A percentile compares a stretch with the other conserved stretches of the same genome.
These are phyloP conservation scores for Simalia tracyae DNA, from an alignment of 2,797 vertebrate genomes.

Conservation along the genomic window DNA sequence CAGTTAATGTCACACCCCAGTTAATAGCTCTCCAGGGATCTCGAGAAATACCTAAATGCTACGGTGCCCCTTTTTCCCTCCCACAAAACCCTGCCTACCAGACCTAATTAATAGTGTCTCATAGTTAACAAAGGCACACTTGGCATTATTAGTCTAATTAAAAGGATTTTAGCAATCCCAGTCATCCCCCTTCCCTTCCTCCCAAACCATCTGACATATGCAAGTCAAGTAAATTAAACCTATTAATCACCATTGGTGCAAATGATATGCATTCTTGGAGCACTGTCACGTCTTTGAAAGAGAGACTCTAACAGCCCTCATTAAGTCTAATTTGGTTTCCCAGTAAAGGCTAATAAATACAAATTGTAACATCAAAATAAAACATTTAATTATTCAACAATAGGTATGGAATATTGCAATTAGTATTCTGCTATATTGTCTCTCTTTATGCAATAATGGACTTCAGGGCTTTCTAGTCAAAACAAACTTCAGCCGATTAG, in stretches of 20 bases:
- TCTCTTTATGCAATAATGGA: slow-evolving; percentile 67
- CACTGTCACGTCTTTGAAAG: slow-evolving; percentile 47
- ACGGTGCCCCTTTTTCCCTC: slow-evolving; percentile 59
- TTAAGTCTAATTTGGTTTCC: slow-evolving; percentile 75
- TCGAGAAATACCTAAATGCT: slow-evolving; percentile 55
- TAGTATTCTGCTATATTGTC: slow-evolving; percentile 60
- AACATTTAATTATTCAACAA: slow-evolving; percentile 78
- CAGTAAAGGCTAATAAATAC: slow-evolving; percentile 76
- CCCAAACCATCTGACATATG: slow-evolving; percentile 53
- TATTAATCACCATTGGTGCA: slow-evolving; percentile 77
- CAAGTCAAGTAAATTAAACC: slow-evolving; percentile 76
- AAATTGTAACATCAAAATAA: slow-evolving; percentile 74
- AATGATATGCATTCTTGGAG: slow-evolving; percentile 66
- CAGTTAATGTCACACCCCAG: slow-evolving; percentile 60
- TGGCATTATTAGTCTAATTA: slow-evolving; percentile 81
- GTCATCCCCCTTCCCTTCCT: slow-evolving; percentile 40
- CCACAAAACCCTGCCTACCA: slow-evolving; percentile 62
- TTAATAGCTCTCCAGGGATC: slow-evolving; percentile 66
- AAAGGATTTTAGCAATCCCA: slow-evolving; percentile 70
- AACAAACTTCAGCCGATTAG: slow-evolving; percentile 20
- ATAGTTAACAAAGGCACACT: slow-evolving; percentile 74
- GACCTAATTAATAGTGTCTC: slow-evolving; percentile 73
- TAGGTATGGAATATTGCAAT: slow-evolving; percentile 67
- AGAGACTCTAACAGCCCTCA: slow-evolving; percentile 68
- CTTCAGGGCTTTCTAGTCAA: slow-evolving; percentile 41